Percentiles rank a stretch among this genome's conserved stretches.
These are phyloP conservation scores for Lithophane socia DNA, from an alignment of 2,888 invertebrate species.

Conservation along the genomic window DNA sequence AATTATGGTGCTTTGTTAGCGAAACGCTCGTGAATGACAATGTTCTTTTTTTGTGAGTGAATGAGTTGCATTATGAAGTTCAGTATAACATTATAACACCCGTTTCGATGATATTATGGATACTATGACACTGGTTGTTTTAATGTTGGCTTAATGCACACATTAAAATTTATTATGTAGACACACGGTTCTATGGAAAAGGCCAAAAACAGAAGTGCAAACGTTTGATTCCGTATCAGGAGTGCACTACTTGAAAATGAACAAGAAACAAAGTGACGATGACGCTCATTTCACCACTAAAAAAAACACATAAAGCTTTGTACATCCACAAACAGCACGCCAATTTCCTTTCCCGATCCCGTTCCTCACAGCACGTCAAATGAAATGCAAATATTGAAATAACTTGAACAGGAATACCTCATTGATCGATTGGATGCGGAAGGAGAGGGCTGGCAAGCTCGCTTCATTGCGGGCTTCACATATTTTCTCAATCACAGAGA, in stretches of 20 bases:
- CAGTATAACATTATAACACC: too few species aligned
- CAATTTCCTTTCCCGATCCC: constrained; percentile 16
- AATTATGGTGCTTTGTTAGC: too few species aligned
- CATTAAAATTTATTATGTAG: too few species aligned
- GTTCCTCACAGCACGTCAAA: constrained; percentile 23
- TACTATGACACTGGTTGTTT: too few species aligned
- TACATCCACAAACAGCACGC: constrained; percentile 6
- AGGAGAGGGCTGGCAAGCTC: constrained; percentile 70
- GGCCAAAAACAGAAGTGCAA: not conserved
- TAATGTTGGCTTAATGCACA: too few species aligned
- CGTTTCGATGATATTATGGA: too few species aligned
- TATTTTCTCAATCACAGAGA: constrained; percentile 71
- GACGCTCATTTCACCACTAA: not conserved
- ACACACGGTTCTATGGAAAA: not conserved
- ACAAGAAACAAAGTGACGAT: not conserved
- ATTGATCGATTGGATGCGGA: constrained; percentile 62
- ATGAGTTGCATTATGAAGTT: too few species aligned
- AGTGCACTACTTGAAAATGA: not conserved
- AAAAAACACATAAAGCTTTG: not conserved
- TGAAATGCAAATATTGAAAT: constrained; percentile 64
- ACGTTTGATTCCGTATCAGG: not conserved
- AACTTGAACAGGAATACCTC: constrained; percentile 65
- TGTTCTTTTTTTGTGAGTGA: too few species aligned
- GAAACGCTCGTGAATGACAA: too few species aligned
- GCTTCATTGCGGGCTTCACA: constrained; percentile 72